These are phyloP conservation scores for Apostichopus californicus DNA, from an alignment of 35 echinoderm and acorn worm genomes.

Conservation along the genomic window DNA sequence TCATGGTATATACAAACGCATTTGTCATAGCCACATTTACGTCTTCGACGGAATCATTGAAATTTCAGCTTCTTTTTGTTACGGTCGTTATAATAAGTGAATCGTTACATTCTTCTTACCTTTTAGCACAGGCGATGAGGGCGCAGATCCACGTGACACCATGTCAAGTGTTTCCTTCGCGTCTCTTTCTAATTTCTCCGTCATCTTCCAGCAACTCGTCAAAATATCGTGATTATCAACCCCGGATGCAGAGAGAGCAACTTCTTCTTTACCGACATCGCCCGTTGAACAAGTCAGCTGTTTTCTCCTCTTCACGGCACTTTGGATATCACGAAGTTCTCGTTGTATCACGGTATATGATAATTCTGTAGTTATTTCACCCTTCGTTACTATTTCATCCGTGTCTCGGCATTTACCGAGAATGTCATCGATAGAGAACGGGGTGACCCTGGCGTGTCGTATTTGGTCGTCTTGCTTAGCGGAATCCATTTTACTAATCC, in stretches of 20 bases:
- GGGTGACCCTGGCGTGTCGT: conserved; percentile 21
- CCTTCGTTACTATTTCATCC: background rate
- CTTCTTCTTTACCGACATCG: background rate
- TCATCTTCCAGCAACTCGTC: conserved; percentile 52
- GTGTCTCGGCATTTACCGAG: conserved; percentile 13
- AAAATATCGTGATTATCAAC: conserved; percentile 44
- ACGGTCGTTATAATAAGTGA: no score
- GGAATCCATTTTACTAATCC: conserved; percentile 1
- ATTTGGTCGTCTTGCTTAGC: background rate
- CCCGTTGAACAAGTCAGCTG: background rate
- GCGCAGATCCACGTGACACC: background rate
- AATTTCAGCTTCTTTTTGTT: no score
- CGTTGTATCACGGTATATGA: conserved; percentile 37
- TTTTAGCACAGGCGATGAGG: conserved; percentile 27
- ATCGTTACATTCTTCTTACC: conserved; percentile 5
- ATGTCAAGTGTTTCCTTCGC: background rate
- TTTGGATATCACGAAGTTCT: conserved; percentile 48
- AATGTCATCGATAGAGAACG: conserved; percentile 57
- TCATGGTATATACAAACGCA: no score
- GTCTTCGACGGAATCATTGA: no score
- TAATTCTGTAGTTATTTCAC: background rate
- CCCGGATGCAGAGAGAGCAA: background rate
- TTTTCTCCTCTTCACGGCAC: background rate
- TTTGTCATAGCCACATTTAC: no score
- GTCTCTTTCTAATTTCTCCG: conserved; percentile 46